Percentiles rank a stretch among this genome's conserved stretches.
phyloP scores from a whole-genome alignment of 2,888 invertebrate species.

The Cyclophora albipunctata region DNA sequence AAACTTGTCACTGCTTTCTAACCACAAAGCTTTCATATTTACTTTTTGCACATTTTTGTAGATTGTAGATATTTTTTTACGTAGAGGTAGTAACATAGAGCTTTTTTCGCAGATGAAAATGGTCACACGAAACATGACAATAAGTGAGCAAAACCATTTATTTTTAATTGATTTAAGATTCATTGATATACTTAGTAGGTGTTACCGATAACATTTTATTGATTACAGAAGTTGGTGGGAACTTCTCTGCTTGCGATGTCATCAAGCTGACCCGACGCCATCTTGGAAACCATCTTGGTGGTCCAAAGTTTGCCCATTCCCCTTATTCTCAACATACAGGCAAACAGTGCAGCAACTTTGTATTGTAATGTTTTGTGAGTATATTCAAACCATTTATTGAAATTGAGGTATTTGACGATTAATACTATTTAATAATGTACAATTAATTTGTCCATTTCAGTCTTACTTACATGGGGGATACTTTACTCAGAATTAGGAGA shows the following conservation, averaged over 20 bases:
- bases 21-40: no score
- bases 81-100: no score
- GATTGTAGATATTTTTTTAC: no score
- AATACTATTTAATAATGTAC: not conserved
- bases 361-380: conserved; percentile 61
- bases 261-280: conserved; percentile 70
- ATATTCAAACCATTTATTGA: not conserved
- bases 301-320: conserved; percentile 80
- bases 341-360: conserved; percentile 55
- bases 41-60: no score
- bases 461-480: conserved; percentile 80
- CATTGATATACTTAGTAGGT: no score
- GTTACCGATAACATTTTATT: not conserved
- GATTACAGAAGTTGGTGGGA: conserved; percentile 75
- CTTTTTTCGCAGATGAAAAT: conserved; percentile 3
- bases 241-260: conserved; percentile 79
- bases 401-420: not conserved
- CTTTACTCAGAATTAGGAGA: conserved; percentile 79
- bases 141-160: conserved; percentile 8
- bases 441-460: conserved; percentile 37
- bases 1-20: no score
- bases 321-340: conserved; percentile 82
- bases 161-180: not conserved
- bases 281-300: conserved; percentile 82
- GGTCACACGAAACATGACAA: conserved; percentile 5